Evolutionary conservation across 2,113 vertebrate genomes (phyloP).

Genomic region (Abramis brama): DNA sequence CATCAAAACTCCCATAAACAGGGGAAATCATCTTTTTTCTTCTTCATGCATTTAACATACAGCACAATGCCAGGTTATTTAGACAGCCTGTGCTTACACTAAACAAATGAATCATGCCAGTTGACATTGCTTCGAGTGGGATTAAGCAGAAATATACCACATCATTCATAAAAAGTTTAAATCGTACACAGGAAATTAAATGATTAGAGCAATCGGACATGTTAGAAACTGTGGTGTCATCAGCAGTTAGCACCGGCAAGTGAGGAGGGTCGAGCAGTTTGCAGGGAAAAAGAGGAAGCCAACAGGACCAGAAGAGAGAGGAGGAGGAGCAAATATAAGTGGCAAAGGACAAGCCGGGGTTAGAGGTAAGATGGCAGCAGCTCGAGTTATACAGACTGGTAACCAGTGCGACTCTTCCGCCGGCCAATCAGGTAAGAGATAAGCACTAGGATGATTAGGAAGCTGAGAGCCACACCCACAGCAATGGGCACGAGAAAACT

Average conservation of each 20-base stretch:
- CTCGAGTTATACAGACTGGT: constrained; percentile 87
- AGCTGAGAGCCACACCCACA: constrained; percentile 90
- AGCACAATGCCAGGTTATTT: constrained; percentile 58
- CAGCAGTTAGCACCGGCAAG: background rate
- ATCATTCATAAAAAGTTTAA: background rate
- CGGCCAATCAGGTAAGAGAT: constrained; percentile 94
- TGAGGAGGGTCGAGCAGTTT: background rate
- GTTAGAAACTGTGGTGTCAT: constrained; percentile 26
- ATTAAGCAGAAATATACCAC: background rate
- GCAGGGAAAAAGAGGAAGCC: background rate
- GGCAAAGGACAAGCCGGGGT: background rate
- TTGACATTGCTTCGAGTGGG: constrained; percentile 2
- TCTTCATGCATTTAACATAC: constrained; percentile 47
- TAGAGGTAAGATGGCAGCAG: constrained; percentile 26
- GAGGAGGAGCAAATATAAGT: constrained; percentile 1
- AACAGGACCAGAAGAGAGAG: background rate
- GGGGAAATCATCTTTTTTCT: background rate
- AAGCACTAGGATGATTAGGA: constrained; percentile 96
- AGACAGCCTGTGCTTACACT: constrained; percentile 41
- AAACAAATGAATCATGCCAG: constrained; percentile 21
- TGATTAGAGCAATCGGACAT: constrained; percentile 7
- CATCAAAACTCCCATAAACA: constrained; percentile 12
- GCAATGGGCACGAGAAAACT: constrained; percentile 96
- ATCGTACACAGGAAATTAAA: background rate
- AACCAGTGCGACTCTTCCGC: constrained; percentile 92